Evolutionary conservation across 2,113 vertebrate species (phyloP).

Genomic region (Caranx ignobilis): DNA sequence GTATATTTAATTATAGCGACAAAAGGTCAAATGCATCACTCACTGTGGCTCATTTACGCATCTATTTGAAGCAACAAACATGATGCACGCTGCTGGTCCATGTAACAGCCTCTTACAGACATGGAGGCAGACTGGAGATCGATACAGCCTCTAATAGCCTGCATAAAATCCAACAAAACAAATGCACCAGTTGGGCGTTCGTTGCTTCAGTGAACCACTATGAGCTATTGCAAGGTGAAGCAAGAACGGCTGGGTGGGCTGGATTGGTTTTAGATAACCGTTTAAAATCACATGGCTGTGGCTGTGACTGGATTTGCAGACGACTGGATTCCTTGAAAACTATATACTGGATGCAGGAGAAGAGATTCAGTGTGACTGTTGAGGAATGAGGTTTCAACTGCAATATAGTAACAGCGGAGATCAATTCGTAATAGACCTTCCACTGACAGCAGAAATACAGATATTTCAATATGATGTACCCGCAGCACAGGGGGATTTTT

Average conservation of each 20-base stretch:
- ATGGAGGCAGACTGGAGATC: constrained; percentile 1
- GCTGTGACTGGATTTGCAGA: constrained; percentile 38
- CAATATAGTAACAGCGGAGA: constrained; percentile 7
- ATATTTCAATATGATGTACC: constrained; percentile 6
- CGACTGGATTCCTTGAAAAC: constrained; percentile 35
- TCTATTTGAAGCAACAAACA: constrained; percentile 44
- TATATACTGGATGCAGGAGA: constrained; percentile 34
- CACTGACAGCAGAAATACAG: background rate
- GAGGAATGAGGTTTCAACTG: constrained; percentile 23
- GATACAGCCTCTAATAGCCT: constrained; percentile 24
- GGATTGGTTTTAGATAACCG: constrained; percentile 54
- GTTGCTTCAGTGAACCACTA: constrained; percentile 25
- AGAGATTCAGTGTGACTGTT: constrained; percentile 34
- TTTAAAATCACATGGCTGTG: constrained; percentile 21
- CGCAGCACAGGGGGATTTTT: background rate
- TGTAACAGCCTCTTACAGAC: constrained; percentile 9
- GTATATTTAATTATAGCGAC: constrained; percentile 30
- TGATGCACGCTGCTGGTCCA: background rate
- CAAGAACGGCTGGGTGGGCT: constrained; percentile 23
- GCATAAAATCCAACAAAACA: constrained; percentile 33
- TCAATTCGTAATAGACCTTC: constrained; percentile 28
- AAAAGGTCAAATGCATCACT: constrained; percentile 45
- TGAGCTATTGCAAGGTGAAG: constrained; percentile 3
- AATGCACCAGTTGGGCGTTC: constrained; percentile 7
- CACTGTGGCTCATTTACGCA: constrained; percentile 33